Evolutionary conservation across 37 sponge, comb jelly and placozoan species (phyloP).

Genomic region (Mnemiopsis leidyi): DNA sequence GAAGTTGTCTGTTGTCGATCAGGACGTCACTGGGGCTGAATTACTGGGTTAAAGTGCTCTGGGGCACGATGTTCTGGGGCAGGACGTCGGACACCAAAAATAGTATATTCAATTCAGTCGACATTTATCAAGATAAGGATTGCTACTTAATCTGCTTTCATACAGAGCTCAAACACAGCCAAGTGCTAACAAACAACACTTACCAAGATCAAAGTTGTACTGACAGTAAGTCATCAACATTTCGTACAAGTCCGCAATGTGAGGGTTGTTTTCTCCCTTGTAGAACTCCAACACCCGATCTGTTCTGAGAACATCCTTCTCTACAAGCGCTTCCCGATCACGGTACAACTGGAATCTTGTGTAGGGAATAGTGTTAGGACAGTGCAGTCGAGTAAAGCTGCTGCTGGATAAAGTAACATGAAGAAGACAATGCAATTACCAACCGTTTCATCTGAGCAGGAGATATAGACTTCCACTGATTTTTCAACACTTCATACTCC

Average conservation of each 20-base stretch:
- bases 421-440: too few relatives aligned
- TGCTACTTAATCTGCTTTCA: too few relatives aligned
- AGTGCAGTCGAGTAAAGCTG: slow-evolving; percentile 71
- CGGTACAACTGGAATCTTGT: neutral
- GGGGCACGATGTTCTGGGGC: too few relatives aligned
- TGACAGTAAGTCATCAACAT: slow-evolving; percentile 88
- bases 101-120: too few relatives aligned
- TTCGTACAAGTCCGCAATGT: slow-evolving; percentile 75
- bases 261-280: slow-evolving; percentile 69
- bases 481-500: slow-evolving; percentile 79
- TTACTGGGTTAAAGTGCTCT: too few relatives aligned
- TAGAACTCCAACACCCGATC: slow-evolving; percentile 74
- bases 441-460: slow-evolving; percentile 70
- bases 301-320: slow-evolving; percentile 88
- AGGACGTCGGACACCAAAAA: too few relatives aligned
- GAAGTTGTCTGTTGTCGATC: too few relatives aligned
- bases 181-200: too few relatives aligned
- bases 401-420: neutral
- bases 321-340: slow-evolving; percentile 67
- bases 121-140: too few relatives aligned
- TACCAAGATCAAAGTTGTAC: slow-evolving; percentile 98
- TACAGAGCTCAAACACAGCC: too few relatives aligned
- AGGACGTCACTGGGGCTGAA: too few relatives aligned
- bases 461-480: slow-evolving; percentile 82
- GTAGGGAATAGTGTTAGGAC: neutral